Evolutionary conservation across 2,888 invertebrate genomes (phyloP).

Genomic region (Actias luna): DNA sequence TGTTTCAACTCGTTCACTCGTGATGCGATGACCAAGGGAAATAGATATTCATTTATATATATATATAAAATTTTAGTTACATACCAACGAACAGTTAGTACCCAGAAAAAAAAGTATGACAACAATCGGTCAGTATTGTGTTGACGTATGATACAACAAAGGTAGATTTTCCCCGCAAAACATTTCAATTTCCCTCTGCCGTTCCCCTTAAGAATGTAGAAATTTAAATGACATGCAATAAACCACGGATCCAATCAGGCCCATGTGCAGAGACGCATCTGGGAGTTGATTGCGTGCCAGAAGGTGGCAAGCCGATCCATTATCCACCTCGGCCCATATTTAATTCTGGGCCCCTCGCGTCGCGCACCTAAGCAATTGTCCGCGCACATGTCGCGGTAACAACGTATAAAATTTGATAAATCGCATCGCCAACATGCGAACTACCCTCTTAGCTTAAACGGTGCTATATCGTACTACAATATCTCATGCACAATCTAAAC

Average conservation of each 20-base stretch:
- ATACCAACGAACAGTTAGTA: too few species aligned
- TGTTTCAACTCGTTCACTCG: too few species aligned
- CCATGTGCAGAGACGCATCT: slow-evolving; percentile 55
- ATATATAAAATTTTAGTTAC: too few species aligned
- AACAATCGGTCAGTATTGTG: too few species aligned
- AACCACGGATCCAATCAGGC: slow-evolving; percentile 47
- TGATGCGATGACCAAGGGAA: too few species aligned
- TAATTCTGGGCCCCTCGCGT: slow-evolving; percentile 54
- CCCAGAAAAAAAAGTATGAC: too few species aligned
- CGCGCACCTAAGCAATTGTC: slow-evolving; percentile 66
- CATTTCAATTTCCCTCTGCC: neutral
- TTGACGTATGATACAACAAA: neutral
- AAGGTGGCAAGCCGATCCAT: slow-evolving; percentile 76
- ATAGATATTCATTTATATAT: too few species aligned
- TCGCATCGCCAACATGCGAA: slow-evolving; percentile 79
- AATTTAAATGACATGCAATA: slow-evolving; percentile 13
- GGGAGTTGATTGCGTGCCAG: slow-evolving; percentile 65
- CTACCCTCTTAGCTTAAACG: slow-evolving; percentile 80
- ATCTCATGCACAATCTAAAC: slow-evolving; percentile 27
- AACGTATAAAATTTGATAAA: slow-evolving; percentile 80
- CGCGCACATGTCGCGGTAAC: slow-evolving; percentile 70
- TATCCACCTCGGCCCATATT: slow-evolving; percentile 75
- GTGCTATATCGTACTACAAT: slow-evolving; percentile 45
- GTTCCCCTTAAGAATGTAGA: neutral
- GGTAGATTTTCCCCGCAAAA: neutral